These are phyloP conservation scores for Notolabrus celidotus DNA, from an alignment of 2,797 vertebrate genomes.

Conservation along the genomic window DNA sequence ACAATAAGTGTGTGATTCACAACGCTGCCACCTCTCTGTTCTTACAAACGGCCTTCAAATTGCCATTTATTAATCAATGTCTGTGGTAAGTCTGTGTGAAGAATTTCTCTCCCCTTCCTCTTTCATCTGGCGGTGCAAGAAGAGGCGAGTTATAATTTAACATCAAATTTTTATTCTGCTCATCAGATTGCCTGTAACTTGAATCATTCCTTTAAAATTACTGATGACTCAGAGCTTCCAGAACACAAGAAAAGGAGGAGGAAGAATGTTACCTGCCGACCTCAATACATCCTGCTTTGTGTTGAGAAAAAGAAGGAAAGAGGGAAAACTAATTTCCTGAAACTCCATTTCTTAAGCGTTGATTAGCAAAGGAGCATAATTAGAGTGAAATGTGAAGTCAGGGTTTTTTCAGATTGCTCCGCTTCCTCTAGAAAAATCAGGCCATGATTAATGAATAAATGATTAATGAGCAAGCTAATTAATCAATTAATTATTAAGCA, in stretches of 20 bases:
- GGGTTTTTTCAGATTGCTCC: slow-evolving; percentile 82
- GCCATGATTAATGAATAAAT: slow-evolving; percentile 89
- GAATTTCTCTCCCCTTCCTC: slow-evolving; percentile 42
- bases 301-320: slow-evolving; percentile 69
- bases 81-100: slow-evolving; percentile 54
- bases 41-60: slow-evolving; percentile 70
- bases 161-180: slow-evolving; percentile 59
- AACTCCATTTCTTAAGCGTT: slow-evolving; percentile 86
- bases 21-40: slow-evolving; percentile 63
- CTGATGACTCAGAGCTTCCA: slow-evolving; percentile 77
- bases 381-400: slow-evolving; percentile 88
- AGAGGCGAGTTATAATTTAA: slow-evolving; percentile 70
- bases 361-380: slow-evolving; percentile 88
- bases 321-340: slow-evolving; percentile 84
- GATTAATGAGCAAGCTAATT: slow-evolving; percentile 89
- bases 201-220: slow-evolving; percentile 73
- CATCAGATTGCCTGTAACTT: slow-evolving; percentile 68
- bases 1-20: slow-evolving; percentile 76
- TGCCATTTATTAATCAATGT: slow-evolving; percentile 78
- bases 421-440: slow-evolving; percentile 87
- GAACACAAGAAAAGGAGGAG: slow-evolving; percentile 56
- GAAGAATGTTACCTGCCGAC: slow-evolving; percentile 75
- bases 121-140: slow-evolving; percentile 40
- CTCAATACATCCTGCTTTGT: slow-evolving; percentile 82
- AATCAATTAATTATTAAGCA: slow-evolving; percentile 90